A percentile compares a stretch with the other conserved stretches of the same genome.
These are phyloP conservation scores for Dryobotodes eremita DNA, from an alignment of 2,888 invertebrate genomes.

Conservation along the genomic window DNA sequence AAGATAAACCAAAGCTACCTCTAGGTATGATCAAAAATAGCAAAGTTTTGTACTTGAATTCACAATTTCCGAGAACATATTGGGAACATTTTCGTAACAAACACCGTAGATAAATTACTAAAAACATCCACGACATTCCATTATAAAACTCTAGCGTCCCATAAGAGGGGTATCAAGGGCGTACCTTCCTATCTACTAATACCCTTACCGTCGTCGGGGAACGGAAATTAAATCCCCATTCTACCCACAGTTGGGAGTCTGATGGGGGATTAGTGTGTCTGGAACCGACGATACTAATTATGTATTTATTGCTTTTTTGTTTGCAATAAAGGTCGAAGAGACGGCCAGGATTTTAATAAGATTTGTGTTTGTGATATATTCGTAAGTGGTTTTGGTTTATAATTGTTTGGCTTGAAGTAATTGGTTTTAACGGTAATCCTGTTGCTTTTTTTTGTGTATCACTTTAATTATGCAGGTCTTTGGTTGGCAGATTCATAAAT, in stretches of 20 bases:
- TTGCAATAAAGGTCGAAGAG: constrained; percentile 31
- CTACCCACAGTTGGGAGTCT: constrained; percentile 31
- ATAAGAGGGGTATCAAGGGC: background rate
- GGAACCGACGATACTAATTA: constrained; percentile 52
- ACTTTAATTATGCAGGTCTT: constrained; percentile 12
- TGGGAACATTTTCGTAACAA: background rate
- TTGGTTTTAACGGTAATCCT: constrained; percentile 6
- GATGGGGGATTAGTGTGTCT: constrained; percentile 57
- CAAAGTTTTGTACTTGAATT: background rate
- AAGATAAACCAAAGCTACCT: background rate
- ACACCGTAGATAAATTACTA: background rate
- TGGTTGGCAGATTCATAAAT: constrained; percentile 13
- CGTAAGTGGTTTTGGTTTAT: constrained; percentile 11
- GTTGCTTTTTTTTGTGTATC: background rate
- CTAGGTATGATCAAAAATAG: background rate
- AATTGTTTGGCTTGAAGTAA: constrained; percentile 5
- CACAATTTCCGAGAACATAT: no score
- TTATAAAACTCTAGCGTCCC: constrained; percentile 8
- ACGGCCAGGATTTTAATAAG: constrained; percentile 26
- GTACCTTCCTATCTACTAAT: constrained; percentile 54
- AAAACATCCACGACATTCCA: constrained; percentile 19
- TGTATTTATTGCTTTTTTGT: constrained; percentile 49
- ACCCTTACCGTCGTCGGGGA: constrained; percentile 44
- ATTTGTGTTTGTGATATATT: constrained; percentile 11
- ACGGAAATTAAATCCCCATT: constrained; percentile 63